Conservation (phyloP, 1,140 invertebrate genomes). For the Mactra quadrangularis region DNA sequence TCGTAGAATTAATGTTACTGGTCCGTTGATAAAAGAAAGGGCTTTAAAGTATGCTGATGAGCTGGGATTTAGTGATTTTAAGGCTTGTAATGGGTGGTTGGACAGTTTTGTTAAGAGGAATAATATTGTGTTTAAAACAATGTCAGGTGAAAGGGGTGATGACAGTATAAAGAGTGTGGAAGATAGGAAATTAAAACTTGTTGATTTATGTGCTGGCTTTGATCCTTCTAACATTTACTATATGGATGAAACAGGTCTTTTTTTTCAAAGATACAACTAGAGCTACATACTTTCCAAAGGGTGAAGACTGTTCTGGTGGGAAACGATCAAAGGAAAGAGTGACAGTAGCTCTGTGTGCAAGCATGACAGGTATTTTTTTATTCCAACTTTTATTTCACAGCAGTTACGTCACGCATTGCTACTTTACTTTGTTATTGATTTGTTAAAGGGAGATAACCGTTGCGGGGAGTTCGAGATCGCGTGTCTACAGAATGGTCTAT, state of each 20-base stretch:
- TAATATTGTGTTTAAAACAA: slow-evolving; percentile 55
- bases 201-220: slow-evolving; percentile 51
- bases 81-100: slow-evolving; percentile 69
- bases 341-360: slow-evolving; percentile 10
- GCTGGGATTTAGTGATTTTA: slow-evolving; percentile 58
- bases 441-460: too few relatives aligned
- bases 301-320: slow-evolving; percentile 15
- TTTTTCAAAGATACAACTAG: slow-evolving; percentile 23
- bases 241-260: slow-evolving; percentile 63
- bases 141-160: slow-evolving; percentile 57
- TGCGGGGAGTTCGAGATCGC: too few relatives aligned
- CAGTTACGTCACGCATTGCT: too few relatives aligned
- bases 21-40: slow-evolving; percentile 51
- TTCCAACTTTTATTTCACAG: too few relatives aligned
- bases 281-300: slow-evolving; percentile 15
- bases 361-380: slow-evolving; percentile 19
- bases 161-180: slow-evolving; percentile 20
- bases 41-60: slow-evolving; percentile 54
- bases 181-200: slow-evolving; percentile 54
- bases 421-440: too few relatives aligned
- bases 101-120: slow-evolving; percentile 56
- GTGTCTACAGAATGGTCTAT: too few relatives aligned
- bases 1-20: slow-evolving; percentile 25
- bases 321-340: slow-evolving; percentile 30
- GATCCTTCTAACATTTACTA: slow-evolving; percentile 64